Percentiles rank a stretch among this genome's conserved stretches.
Conservation (phyloP, 2,797 vertebrate genomes). For the Taeniopygia guttata region DNA sequence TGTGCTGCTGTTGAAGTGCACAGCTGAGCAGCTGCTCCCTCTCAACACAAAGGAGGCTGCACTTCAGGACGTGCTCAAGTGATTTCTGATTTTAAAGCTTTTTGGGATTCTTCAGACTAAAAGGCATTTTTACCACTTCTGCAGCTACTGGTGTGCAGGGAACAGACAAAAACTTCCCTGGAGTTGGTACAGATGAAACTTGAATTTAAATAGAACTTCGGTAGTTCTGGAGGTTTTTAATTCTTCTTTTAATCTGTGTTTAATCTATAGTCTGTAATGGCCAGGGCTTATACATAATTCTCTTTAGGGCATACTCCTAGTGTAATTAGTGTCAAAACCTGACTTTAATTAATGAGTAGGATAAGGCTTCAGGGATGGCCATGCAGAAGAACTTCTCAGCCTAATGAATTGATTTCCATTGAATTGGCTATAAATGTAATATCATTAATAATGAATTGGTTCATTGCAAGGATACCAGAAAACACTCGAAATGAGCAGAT, state of each 20-base stretch:
- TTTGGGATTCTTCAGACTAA: constrained; percentile 23
- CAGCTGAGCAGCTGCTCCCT: constrained; percentile 46
- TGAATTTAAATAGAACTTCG: constrained; percentile 4
- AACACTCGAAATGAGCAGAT: background rate
- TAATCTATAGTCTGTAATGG: background rate
- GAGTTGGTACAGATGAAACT: background rate
- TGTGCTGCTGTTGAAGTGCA: background rate
- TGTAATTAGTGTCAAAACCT: constrained; percentile 42
- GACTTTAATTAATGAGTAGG: constrained; percentile 30
- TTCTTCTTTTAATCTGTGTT: background rate
- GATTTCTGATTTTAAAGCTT: constrained; percentile 47
- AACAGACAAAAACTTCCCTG: background rate
- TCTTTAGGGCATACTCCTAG: background rate
- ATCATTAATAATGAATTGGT: constrained; percentile 2
- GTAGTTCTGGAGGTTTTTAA: background rate
- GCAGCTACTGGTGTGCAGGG: background rate
- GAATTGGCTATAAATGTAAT: constrained; percentile 41
- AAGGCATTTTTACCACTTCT: constrained; percentile 34
- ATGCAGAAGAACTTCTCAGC: background rate
- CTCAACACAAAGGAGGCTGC: constrained; percentile 36
- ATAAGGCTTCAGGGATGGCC: background rate
- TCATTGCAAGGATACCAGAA: background rate
- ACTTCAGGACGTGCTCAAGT: background rate
- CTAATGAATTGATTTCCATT: constrained; percentile 38
- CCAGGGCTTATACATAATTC: background rate